Evolutionary conservation across 2,113 vertebrate species (phyloP).

Genomic region (Morphnarchus princeps): DNA sequence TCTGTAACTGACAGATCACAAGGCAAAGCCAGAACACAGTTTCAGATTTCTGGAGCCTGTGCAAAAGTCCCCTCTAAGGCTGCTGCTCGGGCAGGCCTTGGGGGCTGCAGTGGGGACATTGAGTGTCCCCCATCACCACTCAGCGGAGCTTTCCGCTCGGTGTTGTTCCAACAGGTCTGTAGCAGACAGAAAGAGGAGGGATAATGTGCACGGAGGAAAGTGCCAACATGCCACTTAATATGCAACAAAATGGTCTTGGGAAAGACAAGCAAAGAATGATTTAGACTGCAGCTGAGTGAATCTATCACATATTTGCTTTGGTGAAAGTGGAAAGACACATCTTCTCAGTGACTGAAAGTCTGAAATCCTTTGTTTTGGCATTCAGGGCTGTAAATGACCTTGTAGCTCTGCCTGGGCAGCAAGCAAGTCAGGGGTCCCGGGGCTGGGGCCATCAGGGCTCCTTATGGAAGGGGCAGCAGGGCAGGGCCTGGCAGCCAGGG

Average conservation of each 20-base stretch:
- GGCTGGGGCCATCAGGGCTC: no score
- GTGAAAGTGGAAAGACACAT: neutral
- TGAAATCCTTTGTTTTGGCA: neutral
- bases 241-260: neutral
- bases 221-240: neutral
- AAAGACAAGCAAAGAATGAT: neutral
- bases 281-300: neutral
- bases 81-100: accelerated
- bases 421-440: neutral
- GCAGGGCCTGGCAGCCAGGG: neutral
- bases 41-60: neutral
- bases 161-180: neutral
- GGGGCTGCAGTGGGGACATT: neutral
- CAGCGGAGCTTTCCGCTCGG: neutral
- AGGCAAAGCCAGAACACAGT: neutral
- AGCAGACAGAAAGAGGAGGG: neutral
- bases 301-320: neutral
- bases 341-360: neutral
- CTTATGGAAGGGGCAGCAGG: neutral
- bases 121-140: accelerated
- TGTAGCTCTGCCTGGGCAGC: no score
- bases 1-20: neutral
- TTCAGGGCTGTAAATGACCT: neutral
- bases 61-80: neutral
- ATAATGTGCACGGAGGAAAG: no score